Conservation (phyloP, 2,797 vertebrate genomes). For the Heliangelus exortis region DNA sequence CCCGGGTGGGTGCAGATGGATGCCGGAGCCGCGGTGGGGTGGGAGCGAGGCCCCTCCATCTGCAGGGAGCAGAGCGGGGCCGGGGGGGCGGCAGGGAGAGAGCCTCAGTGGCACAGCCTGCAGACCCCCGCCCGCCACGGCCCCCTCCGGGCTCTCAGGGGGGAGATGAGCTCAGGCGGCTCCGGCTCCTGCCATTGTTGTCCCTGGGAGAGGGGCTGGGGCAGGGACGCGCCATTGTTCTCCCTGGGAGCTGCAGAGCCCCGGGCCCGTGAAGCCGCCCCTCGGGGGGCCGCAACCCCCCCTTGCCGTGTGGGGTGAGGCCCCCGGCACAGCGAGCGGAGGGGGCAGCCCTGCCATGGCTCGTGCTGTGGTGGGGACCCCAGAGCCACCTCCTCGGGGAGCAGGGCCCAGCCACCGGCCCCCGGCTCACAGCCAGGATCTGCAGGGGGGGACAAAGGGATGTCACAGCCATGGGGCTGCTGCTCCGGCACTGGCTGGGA, state of each 20-base stretch:
- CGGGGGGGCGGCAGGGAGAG: neutral
- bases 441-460: neutral
- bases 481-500: neutral
- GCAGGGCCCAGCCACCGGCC: neutral
- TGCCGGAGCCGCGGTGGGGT: neutral
- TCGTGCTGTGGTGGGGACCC: neutral
- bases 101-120: neutral
- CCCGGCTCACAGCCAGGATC: neutral
- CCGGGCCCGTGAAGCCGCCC: neutral
- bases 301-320: neutral
- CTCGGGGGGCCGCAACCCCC: neutral
- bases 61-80: neutral
- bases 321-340: neutral
- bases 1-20: neutral
- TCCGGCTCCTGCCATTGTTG: conserved; percentile 61
- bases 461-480: rapidly evolving
- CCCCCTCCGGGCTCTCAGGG: neutral
- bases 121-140: neutral
- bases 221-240: conserved; percentile 52
- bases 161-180: conserved; percentile 47
- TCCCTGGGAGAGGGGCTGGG: conserved; percentile 54
- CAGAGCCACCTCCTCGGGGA: neutral
- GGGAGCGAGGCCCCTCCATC: neutral
- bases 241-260: conserved; percentile 21
- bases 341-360: neutral